phyloP scores from a whole-genome alignment of 1,140 invertebrate genomes.

The Lineus longissimus region DNA sequence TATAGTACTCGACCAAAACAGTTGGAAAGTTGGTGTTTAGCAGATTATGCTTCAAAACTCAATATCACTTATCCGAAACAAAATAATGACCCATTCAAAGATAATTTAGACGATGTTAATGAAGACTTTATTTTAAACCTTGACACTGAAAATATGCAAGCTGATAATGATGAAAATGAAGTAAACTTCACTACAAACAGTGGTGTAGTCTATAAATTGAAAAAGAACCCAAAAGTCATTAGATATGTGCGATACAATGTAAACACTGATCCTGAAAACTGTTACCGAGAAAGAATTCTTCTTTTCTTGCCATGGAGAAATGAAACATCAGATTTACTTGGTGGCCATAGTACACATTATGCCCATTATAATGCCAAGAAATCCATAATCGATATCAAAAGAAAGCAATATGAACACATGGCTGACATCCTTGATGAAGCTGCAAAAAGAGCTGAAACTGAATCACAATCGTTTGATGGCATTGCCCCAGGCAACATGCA shows the following conservation, averaged over 20 bases:
- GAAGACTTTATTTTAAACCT: no score
- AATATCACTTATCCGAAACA: constrained; percentile 1
- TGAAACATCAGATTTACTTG: not conserved
- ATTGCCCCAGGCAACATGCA: not conserved
- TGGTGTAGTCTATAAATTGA: no score
- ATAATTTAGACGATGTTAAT: no score
- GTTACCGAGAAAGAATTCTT: not conserved
- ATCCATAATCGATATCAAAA: constrained; percentile 15
- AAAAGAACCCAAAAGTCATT: not conserved
- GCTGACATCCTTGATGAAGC: not conserved
- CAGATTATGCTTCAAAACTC: constrained; percentile 5
- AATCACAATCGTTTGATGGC: not conserved
- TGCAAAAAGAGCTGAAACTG: not conserved
- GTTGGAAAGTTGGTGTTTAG: not conserved
- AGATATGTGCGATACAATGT: not conserved
- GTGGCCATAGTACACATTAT: no score
- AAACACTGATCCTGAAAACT: not conserved
- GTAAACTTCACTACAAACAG: no score
- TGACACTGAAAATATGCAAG: no score
- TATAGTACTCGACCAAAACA: not conserved
- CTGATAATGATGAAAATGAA: no score
- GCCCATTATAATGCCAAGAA: not conserved
- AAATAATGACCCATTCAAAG: not conserved
- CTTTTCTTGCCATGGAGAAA: not conserved
- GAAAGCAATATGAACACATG: constrained; percentile 4